Base-by-base conservation (phyloP, 1,140 invertebrate genomes). In the Mylabris phalerata region DNA sequence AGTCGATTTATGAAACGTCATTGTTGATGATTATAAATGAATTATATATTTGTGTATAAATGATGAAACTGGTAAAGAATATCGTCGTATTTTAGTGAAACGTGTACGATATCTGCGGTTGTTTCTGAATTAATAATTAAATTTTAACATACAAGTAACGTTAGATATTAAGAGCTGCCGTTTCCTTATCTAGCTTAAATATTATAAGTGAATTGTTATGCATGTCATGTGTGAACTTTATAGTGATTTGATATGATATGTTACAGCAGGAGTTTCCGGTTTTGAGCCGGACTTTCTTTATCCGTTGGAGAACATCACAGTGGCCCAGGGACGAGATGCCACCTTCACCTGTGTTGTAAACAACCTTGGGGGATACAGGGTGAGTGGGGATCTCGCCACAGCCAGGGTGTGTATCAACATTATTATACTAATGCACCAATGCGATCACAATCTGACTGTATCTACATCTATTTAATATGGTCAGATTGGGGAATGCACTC, bases 311-410 rank as follows among this genome's bases (percentile, higher is more conserved):
- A 92, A 93, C 79, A 82, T 92, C 73, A 92, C 90, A 61, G 87
- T 92, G 62, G 83, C 89, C 49, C 88, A 92, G 74, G 90, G 90
- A 49, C 80, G 90, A 66, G 90, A 92, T 75, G 90, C 90, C 60
- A 89, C 87, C 67, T 92, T 93, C 77, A 92, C 90, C 58, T 93
- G 90, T 71, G 87, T 92, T 70, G 90, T 93, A 66, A 90, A 89
- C 79, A 90, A 92, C 82, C 83, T 93, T 71, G 90, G 89, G 72
- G 88, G 89, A 84, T 89, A 92, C 82, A 87, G 89, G 88, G 90
- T 93, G 88, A 90, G 88, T 91, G 85, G 85, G 82, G 87, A 88
- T 78, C 82, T 85, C 80, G 81, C 84, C 79, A 83, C 82, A 73
- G 82, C 83, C 81, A 86, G 86, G 84, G 84, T 85, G 84, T 84